phyloP scores from a whole-genome alignment of 2,113 vertebrate species.

The Desmodus rotundus region DNA sequence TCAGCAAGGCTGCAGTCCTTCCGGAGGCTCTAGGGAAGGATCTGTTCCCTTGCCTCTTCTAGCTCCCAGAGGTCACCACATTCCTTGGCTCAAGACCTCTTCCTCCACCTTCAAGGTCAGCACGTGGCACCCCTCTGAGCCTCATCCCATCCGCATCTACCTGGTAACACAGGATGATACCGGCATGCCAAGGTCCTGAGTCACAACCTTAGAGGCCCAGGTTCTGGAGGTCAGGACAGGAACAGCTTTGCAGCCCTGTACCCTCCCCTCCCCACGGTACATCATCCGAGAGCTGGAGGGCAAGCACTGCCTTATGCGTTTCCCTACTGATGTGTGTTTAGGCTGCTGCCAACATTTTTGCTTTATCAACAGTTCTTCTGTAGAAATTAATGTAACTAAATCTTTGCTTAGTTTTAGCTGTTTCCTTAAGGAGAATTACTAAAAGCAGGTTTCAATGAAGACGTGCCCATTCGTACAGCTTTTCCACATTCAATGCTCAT shows the following conservation, averaged over 20 bases:
- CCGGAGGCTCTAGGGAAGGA: background rate
- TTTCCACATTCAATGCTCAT: background rate
- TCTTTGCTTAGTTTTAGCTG: background rate
- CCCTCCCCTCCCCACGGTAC: rapidly evolving
- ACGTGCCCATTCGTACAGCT: background rate
- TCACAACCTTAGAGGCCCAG: background rate
- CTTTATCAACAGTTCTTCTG: background rate
- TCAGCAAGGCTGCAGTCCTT: background rate
- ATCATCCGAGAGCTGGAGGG: background rate
- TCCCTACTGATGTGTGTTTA: too few species aligned
- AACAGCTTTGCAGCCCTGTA: too few species aligned
- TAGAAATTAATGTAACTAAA: background rate
- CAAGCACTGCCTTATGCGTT: too few species aligned
- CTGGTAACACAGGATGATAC: background rate
- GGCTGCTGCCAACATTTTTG: background rate
- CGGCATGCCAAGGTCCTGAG: background rate
- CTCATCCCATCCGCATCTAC: rapidly evolving
- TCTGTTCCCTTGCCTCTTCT: background rate
- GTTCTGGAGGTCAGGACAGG: background rate
- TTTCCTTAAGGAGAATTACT: constrained; percentile 23
- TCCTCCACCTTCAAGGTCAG: background rate
- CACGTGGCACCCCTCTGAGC: background rate
- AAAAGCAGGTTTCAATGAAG: background rate
- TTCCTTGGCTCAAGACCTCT: too few species aligned
- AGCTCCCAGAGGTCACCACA: background rate